Conservation (phyloP, 2,113 vertebrate genomes). For the Nettapus auritus region DNA sequence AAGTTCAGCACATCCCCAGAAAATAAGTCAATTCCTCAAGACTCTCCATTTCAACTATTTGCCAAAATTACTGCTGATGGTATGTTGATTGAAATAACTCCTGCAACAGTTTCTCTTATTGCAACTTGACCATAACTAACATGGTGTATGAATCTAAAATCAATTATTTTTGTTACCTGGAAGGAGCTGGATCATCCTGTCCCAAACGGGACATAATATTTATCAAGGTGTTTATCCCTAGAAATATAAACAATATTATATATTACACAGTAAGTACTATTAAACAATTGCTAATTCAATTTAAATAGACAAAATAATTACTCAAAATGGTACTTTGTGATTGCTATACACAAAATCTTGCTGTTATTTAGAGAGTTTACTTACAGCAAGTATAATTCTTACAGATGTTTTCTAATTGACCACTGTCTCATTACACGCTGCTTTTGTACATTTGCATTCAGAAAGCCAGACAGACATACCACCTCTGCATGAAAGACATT, state of each 20-base stretch:
- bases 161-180: slow-evolving; percentile 82
- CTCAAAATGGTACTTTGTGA: slow-evolving; percentile 8
- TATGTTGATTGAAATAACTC: not conserved
- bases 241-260: slow-evolving; percentile 32
- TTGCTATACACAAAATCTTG: not conserved
- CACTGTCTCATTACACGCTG: not conserved
- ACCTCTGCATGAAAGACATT: not conserved
- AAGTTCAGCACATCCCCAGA: not conserved
- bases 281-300: slow-evolving; percentile 10
- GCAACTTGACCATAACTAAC: not conserved
- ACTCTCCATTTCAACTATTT: slow-evolving; percentile 29
- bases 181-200: slow-evolving; percentile 97
- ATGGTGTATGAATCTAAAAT: not conserved
- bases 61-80: not conserved
- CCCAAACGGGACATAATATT: slow-evolving; percentile 99
- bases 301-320: slow-evolving; percentile 7
- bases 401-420: not conserved
- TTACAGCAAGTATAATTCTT: not conserved
- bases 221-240: slow-evolving; percentile 99
- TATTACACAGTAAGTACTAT: not conserved
- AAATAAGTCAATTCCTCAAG: slow-evolving; percentile 11
- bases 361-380: not conserved
- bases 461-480: not conserved
- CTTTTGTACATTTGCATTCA: not conserved
- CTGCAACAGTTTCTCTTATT: not conserved